Conservation (phyloP, 1,140 invertebrate species). For the Tribolium madens region DNA sequence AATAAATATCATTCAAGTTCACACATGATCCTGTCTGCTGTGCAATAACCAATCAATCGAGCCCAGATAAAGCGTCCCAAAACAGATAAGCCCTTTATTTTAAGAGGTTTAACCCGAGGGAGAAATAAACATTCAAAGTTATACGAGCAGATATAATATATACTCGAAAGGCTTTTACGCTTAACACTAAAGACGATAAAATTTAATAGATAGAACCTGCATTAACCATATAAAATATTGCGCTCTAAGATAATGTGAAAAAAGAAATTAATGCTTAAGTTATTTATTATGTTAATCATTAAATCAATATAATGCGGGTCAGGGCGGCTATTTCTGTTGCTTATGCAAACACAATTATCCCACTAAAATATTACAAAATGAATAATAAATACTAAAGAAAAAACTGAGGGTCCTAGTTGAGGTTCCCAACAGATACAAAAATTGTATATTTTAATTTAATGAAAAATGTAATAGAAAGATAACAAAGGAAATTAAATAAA, state of each 20-base stretch:
- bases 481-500: no score
- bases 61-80: constrained; percentile 24
- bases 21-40: constrained; percentile 16
- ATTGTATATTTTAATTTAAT: no score
- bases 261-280: not conserved
- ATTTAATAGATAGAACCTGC: constrained; percentile 8
- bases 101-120: constrained; percentile 29
- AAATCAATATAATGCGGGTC: not conserved
- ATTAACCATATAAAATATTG: not conserved
- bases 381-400: not conserved
- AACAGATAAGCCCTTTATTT: constrained; percentile 36
- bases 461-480: no score
- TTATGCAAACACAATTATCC: not conserved
- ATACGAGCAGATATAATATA: constrained; percentile 19
- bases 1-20: constrained; percentile 25
- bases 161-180: constrained; percentile 19
- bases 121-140: constrained; percentile 31
- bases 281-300: constrained; percentile 1
- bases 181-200: constrained; percentile 19
- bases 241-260: not conserved
- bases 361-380: not conserved
- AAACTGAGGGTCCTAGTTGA: not conserved
- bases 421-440: no score
- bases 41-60: constrained; percentile 30
- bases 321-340: not conserved